Evolutionary conservation across 1,140 invertebrate species (phyloP), one percentile per base, ranked within the genome.

Genomic region (Drosophila ananassae): DNA sequence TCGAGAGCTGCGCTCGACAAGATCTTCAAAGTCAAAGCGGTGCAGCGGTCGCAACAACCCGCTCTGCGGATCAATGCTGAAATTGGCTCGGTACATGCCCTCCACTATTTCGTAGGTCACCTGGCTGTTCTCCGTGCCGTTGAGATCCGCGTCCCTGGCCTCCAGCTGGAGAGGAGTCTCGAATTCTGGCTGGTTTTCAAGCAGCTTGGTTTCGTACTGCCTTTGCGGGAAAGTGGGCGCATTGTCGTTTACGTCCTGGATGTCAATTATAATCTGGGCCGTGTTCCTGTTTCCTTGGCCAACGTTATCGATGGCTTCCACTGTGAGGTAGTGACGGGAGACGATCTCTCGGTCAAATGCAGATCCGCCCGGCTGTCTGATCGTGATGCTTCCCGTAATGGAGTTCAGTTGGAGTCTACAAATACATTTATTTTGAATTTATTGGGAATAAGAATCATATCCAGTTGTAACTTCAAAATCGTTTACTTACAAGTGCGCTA

Each of bases 191-290:
- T 96, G 94, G 85, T 98, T 98, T 91, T 98, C 97, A 54, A 96
- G 83, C 0, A 98, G 82, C 44, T 97, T 94, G 0, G 96, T 95
- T 91, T 98, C 97, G 81, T 98, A 98, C 77, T 95, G 95, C 39
- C 94, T 95, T 69, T 97, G 96, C 0, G 96, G 89, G 84, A 98
- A 98, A 59, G 95, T 93, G 0, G 97, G 97, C 0, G 95, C 93
- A 89, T 98, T 97, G 89, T 98, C 97, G 85, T 98, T 98, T 0
- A 97, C 95, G 92, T 98, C 98, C 83, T 97, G 95, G 44, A 98
- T 94, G 61, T 96, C 95, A 2, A 99, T 93, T 3, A 97, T 94
- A 3, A 99, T 92, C 91, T 98, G 97, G 2, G 95, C 97, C 0
- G 97, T 96, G 81, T 98, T 98, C 60, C 96, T 93, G 92, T 98